These are phyloP conservation scores for Enteromius radiatus DNA, from an alignment of 2,797 vertebrate genomes.

Conservation along the genomic window DNA sequence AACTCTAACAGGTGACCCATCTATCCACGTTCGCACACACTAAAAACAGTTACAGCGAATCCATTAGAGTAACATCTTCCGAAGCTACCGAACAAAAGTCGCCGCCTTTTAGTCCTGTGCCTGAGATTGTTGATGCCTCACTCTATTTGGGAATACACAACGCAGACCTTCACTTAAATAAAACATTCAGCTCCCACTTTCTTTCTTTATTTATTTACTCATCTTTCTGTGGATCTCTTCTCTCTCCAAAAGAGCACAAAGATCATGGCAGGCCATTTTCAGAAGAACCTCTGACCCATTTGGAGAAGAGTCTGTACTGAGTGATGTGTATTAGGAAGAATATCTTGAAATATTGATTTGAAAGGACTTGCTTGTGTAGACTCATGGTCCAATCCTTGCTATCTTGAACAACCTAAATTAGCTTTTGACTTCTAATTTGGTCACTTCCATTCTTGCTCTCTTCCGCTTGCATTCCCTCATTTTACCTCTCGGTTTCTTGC, in stretches of 20 bases:
- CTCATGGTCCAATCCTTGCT: constrained; percentile 49
- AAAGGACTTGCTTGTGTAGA: too few relatives aligned
- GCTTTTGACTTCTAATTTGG: not conserved
- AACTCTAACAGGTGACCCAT: constrained; percentile 21
- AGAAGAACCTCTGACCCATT: constrained; percentile 71
- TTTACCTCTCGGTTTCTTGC: not conserved
- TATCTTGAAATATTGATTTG: constrained; percentile 76
- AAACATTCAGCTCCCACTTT: constrained; percentile 72
- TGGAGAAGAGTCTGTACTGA: constrained; percentile 64
- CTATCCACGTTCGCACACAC: not conserved
- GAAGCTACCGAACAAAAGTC: constrained; percentile 47
- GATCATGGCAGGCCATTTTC: constrained; percentile 64
- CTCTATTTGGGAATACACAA: constrained; percentile 63
- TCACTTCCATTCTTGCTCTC: constrained; percentile 58
- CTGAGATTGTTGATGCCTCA: constrained; percentile 64
- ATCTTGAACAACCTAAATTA: not conserved
- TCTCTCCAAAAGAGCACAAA: constrained; percentile 59
- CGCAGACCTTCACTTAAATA: constrained; percentile 70
- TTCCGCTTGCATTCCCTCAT: not conserved
- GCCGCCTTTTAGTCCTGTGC: constrained; percentile 11
- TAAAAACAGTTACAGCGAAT: constrained; percentile 36
- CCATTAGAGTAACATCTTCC: constrained; percentile 59
- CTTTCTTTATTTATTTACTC: constrained; percentile 79
- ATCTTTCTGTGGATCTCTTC: constrained; percentile 72
- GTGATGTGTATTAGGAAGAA: constrained; percentile 56